phyloP scores from a whole-genome alignment of 2,888 invertebrate species.

The Tetranychus truncatus region DNA sequence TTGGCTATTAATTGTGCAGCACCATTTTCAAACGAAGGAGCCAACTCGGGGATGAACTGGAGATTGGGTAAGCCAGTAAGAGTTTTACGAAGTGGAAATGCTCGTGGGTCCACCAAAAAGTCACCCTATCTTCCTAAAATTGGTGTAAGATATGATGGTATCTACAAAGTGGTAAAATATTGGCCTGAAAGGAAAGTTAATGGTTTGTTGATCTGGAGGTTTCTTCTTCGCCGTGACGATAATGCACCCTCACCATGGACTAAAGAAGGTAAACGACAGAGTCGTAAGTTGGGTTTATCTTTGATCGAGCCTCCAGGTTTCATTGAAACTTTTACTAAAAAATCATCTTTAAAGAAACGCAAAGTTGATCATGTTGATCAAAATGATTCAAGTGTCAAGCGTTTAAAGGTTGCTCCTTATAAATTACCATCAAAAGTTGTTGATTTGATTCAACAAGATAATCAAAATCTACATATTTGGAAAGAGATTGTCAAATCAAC shows the following conservation, averaged over 20 bases:
- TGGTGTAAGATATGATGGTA: conserved; percentile 55
- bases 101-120: conserved; percentile 41
- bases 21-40: conserved; percentile 46
- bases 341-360: background rate
- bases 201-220: conserved; percentile 62
- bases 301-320: background rate
- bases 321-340: background rate
- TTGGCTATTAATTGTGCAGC: conserved; percentile 58
- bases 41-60: conserved; percentile 49
- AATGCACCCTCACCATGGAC: conserved; percentile 62
- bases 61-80: conserved; percentile 53
- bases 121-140: conserved; percentile 59
- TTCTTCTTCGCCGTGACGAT: conserved; percentile 55
- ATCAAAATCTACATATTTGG: background rate
- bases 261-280: conserved; percentile 42
- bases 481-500: background rate
- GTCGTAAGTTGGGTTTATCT: conserved; percentile 33
- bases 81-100: conserved; percentile 56
- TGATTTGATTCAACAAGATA: background rate
- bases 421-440: background rate
- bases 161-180: conserved; percentile 68
- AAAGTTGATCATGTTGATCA: background rate
- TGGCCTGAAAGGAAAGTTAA: conserved; percentile 53
- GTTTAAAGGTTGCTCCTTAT: background rate
- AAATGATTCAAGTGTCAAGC: background rate